Percentiles rank a stretch among this genome's conserved stretches.
These are phyloP conservation scores for Umimayanthus chanpuru DNA, from an alignment of 92 coral and sea anemone species.

Conservation along the genomic window DNA sequence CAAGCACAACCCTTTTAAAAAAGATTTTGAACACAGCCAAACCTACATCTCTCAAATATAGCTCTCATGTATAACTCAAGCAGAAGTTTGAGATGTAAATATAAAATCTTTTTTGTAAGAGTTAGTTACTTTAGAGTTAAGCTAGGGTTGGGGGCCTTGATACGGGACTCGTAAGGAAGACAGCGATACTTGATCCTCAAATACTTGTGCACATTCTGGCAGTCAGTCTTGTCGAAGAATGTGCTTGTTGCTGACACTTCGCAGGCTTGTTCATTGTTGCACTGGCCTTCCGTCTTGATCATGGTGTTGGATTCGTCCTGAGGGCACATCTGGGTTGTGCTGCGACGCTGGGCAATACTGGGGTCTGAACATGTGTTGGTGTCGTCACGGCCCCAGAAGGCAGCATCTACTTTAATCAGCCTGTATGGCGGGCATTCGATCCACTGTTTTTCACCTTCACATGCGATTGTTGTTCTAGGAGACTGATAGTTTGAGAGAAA, in stretches of 20 bases:
- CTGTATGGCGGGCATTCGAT: constrained; percentile 84
- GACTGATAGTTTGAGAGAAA: constrained; percentile 44
- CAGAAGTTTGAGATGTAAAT: neutral
- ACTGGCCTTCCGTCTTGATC: constrained; percentile 80
- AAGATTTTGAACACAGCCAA: constrained; percentile 5
- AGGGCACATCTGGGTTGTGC: constrained; percentile 78
- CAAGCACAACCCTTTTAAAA: neutral
- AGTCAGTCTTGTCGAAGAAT: constrained; percentile 92
- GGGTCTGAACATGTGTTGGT: constrained; percentile 71
- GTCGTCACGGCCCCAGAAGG: constrained; percentile 96
- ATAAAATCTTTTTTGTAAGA: neutral
- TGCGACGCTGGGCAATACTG: constrained; percentile 83
- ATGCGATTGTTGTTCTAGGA: constrained; percentile 74
- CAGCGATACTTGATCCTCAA: constrained; percentile 80
- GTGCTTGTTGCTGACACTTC: constrained; percentile 83
- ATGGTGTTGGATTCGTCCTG: constrained; percentile 88
- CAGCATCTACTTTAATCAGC: constrained; percentile 73
- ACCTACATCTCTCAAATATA: neutral
- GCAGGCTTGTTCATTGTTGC: constrained; percentile 86
- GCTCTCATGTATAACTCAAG: neutral
- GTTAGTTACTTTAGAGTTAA: constrained; percentile 16
- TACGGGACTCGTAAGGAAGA: constrained; percentile 89
- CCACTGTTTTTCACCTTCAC: constrained; percentile 91
- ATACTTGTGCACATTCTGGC: constrained; percentile 75
- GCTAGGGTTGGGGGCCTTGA: constrained; percentile 68